Base-by-base conservation (phyloP, 2,888 invertebrate species). In the Drosophila mettleri region DNA sequence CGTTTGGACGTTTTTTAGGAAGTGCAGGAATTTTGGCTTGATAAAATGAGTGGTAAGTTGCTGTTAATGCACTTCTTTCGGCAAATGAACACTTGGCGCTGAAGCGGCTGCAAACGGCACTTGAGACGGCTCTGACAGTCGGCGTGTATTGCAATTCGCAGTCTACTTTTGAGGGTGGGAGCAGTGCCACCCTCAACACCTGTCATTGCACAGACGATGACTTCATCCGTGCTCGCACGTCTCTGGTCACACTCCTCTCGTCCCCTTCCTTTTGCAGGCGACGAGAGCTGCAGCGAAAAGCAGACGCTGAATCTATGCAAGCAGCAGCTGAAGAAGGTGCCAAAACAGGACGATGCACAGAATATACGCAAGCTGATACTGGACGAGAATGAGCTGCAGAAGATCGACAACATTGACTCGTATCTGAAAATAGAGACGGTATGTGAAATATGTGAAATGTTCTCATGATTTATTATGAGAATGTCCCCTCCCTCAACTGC, bases 361-460 rank as follows among this genome's bases (percentile, higher is more conserved):
- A 93, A 93, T 71, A 93, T 95, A 87, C 95, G 94, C 69, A 94
- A 94, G 80, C 93, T 97, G 80, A 95, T 96, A 80, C 93, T 97
- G 54, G 97, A 98, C 91, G 96, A 97, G 90, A 98, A 98, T 93
- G 96, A 97, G 90, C 93, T 98, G 69, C 96, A 96, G 89, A 95
- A 97, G 83, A 94, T 98, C 85, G 98, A 98, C 92, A 97, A 97
- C 92, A 94, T 98, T 78, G 97, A 97, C 86, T 95, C 95, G 29
- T 97, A 96, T 92, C 93, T 94, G 62, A 95, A 95, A 90, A 94
- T 98, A 55, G 95, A 95, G 92, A 95, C 95, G 93, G 96, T n/a
- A n/a, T n/a, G n/a, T n/a, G n/a, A n/a, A n/a, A n/a, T n/a, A n/a
- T n/a, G n/a, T n/a, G n/a, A n/a, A n/a, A n/a, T n/a, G n/a, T n/a